These are phyloP conservation scores for Sepiola atlantica DNA, from an alignment of 2,888 invertebrate species.

Conservation along the genomic window DNA sequence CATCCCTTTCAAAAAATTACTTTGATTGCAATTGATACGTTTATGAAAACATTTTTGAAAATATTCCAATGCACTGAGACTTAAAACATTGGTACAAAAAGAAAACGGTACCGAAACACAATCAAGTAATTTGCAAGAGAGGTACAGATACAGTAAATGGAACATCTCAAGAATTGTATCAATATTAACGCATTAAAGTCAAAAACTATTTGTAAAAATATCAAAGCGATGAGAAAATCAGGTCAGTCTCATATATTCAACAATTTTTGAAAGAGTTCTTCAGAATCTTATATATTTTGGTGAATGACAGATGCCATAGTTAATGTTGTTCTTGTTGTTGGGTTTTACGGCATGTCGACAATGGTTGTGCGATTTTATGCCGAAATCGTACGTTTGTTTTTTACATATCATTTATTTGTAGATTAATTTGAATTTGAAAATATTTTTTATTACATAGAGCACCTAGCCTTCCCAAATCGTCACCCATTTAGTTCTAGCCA, in stretches of 20 bases:
- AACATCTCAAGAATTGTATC: neutral
- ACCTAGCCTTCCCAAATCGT: no score
- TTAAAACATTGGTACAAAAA: neutral
- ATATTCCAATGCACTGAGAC: neutral
- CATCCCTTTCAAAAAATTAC: neutral
- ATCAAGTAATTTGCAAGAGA: neutral
- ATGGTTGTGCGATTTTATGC: no score
- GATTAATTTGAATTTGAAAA: no score
- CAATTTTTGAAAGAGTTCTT: neutral
- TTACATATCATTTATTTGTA: no score
- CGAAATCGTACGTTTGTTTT: no score
- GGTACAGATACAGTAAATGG: neutral
- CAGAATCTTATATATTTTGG: neutral
- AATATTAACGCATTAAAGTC: neutral
- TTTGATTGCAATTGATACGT: neutral
- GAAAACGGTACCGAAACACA: neutral
- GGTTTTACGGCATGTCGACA: no score
- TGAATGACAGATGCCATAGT: neutral
- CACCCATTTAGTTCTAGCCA: no score
- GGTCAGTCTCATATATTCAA: neutral
- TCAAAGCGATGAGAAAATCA: neutral
- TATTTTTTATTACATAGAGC: no score
- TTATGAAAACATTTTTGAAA: neutral
- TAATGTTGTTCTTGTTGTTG: no score
- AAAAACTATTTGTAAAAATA: neutral